A percentile compares a stretch with the other conserved stretches of the same genome.
Conservation (phyloP, 1,140 invertebrate genomes). For the Bombus polaris region DNA sequence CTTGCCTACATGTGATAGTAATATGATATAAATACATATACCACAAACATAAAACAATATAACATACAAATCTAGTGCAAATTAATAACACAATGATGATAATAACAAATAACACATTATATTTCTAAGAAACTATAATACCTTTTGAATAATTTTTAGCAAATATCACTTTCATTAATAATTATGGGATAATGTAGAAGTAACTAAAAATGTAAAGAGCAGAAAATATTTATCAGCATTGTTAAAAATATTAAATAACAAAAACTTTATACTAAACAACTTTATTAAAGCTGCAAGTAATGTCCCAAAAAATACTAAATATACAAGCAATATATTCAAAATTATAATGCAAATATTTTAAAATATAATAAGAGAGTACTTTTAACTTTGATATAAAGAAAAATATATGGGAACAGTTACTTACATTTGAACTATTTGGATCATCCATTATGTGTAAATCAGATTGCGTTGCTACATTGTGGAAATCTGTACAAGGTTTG, state of each 20-base stretch:
- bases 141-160: slow-evolving; percentile 7
- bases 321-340: slow-evolving; percentile 11
- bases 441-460: slow-evolving; percentile 70
- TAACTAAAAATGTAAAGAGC: background rate
- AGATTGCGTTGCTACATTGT: slow-evolving; percentile 75
- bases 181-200: slow-evolving; percentile 11
- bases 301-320: slow-evolving; percentile 53
- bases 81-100: slow-evolving; percentile 17
- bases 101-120: slow-evolving; percentile 2
- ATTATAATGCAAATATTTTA: slow-evolving; percentile 26
- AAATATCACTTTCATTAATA: background rate
- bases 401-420: slow-evolving; percentile 72
- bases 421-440: slow-evolving; percentile 73
- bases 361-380: slow-evolving; percentile 7
- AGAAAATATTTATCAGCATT: background rate
- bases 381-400: slow-evolving; percentile 48
- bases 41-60: slow-evolving; percentile 27
- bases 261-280: slow-evolving; percentile 9
- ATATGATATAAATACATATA: slow-evolving; percentile 22
- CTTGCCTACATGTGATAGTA: slow-evolving; percentile 2
- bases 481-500: slow-evolving; percentile 72
- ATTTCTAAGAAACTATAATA: background rate
- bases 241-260: slow-evolving; percentile 13
- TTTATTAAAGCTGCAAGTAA: slow-evolving; percentile 60
- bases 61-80: slow-evolving; percentile 22